These are phyloP conservation scores for Mesocricetus auratus DNA, from an alignment of 2,113 vertebrate genomes.

Conservation along the genomic window DNA sequence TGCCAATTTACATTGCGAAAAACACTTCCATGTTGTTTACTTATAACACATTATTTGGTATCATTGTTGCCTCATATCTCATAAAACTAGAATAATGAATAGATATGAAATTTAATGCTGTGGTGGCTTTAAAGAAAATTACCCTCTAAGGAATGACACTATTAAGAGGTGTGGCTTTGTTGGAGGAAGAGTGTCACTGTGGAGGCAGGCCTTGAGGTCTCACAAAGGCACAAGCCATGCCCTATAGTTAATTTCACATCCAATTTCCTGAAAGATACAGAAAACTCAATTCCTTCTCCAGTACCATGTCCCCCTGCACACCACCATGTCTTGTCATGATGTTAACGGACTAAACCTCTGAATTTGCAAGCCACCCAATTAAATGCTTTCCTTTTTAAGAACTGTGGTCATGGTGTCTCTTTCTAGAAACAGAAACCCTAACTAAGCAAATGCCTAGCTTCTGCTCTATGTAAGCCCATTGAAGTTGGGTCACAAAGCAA, in stretches of 20 bases:
- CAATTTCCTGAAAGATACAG: not conserved
- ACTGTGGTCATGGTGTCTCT: not conserved
- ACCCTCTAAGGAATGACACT: not conserved
- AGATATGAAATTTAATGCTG: not conserved
- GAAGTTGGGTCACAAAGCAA: not conserved
- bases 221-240: not conserved
- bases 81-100: not conserved
- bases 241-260: not conserved
- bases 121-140: not conserved
- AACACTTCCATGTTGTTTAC: not conserved
- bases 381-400: not conserved
- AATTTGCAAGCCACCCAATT: not conserved
- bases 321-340: not conserved
- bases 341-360: not conserved
- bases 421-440: not conserved
- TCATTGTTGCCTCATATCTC: not conserved
- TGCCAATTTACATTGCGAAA: slow-evolving; percentile 1
- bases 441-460: not conserved
- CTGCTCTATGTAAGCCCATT: not conserved
- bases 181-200: not conserved
- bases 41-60: not conserved
- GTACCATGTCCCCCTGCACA: not conserved
- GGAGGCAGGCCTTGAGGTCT: not conserved
- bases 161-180: not conserved
- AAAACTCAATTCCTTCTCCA: not conserved